These are phyloP conservation scores for Ridgeia piscesae DNA, from an alignment of 1,140 invertebrate species.

Conservation along the genomic window DNA sequence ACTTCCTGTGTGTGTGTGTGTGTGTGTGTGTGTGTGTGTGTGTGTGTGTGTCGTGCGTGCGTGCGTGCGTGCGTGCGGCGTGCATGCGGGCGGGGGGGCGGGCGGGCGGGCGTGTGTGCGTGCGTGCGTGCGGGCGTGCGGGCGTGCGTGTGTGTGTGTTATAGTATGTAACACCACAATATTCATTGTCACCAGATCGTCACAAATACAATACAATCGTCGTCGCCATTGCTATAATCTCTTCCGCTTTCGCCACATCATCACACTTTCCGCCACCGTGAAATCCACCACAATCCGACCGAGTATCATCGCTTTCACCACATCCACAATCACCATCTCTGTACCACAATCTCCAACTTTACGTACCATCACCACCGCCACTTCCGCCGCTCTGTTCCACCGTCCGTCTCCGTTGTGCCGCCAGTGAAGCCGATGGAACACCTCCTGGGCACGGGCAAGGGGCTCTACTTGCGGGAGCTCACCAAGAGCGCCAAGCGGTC, in stretches of 20 bases:
- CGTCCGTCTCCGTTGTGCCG: background rate
- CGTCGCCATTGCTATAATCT: background rate
- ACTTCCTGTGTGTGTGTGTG: background rate
- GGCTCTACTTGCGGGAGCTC: conserved; percentile 50
- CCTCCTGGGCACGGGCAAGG: conserved; percentile 59
- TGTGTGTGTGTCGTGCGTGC: background rate
- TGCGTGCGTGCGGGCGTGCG: too few relatives aligned
- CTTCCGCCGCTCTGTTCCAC: too few relatives aligned
- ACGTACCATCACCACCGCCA: background rate
- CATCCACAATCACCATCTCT: too few relatives aligned
- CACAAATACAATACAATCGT: too few relatives aligned
- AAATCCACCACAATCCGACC: background rate
- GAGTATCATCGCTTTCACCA: background rate
- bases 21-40: background rate
- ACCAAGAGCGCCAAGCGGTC: background rate
- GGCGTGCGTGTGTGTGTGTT: too few relatives aligned
- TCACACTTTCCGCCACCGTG: background rate
- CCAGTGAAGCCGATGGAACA: conserved; percentile 61
- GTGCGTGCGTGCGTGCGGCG: too few relatives aligned
- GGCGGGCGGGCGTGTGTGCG: too few relatives aligned
- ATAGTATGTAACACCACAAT: background rate
- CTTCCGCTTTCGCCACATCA: background rate
- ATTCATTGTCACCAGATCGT: background rate
- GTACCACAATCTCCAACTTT: background rate
- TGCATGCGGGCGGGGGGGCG: too few relatives aligned